phyloP scores from a whole-genome alignment of 2,888 invertebrate species.

The Anthrax anthrax region DNA sequence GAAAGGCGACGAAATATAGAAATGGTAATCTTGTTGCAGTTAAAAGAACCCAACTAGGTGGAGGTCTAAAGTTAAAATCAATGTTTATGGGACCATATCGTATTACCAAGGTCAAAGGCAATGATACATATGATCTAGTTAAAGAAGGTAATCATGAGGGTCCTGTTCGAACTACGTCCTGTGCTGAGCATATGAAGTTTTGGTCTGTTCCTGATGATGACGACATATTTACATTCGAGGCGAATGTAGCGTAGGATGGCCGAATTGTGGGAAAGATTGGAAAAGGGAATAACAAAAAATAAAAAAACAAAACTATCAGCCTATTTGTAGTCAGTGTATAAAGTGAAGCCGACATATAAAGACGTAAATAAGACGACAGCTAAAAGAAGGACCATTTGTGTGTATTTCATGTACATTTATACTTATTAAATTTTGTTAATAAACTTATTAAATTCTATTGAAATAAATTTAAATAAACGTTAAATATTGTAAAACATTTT shows the following conservation, averaged over 20 bases:
- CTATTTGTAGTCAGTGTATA: too few relatives aligned
- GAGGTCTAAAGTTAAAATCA: conserved; percentile 7
- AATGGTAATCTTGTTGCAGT: conserved; percentile 11
- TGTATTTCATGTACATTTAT: too few relatives aligned
- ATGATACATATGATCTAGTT: conserved; percentile 10
- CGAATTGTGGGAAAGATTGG: conserved; percentile 1
- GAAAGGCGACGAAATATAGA: not conserved
- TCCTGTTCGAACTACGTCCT: conserved; percentile 4
- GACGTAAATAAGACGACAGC: too few relatives aligned
- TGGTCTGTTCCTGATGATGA: conserved; percentile 3
- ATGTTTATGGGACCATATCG: conserved; percentile 11
- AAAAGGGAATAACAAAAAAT: too few relatives aligned
- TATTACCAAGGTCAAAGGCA: not conserved
- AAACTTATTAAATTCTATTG: too few relatives aligned
- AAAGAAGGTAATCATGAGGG: conserved; percentile 11
- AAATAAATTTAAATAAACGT: too few relatives aligned
- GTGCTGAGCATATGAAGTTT: conserved; percentile 9
- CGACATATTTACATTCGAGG: not conserved
- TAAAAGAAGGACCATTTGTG: too few relatives aligned
- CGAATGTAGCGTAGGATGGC: conserved; percentile 4
- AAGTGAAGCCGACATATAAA: too few relatives aligned
- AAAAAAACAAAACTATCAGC: too few relatives aligned
- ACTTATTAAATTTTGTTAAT: too few relatives aligned
- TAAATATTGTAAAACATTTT: too few relatives aligned
- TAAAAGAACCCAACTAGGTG: conserved; percentile 12